These are phyloP conservation scores for Fregetta grallaria DNA, from an alignment of 2,113 vertebrate species.

Conservation along the genomic window DNA sequence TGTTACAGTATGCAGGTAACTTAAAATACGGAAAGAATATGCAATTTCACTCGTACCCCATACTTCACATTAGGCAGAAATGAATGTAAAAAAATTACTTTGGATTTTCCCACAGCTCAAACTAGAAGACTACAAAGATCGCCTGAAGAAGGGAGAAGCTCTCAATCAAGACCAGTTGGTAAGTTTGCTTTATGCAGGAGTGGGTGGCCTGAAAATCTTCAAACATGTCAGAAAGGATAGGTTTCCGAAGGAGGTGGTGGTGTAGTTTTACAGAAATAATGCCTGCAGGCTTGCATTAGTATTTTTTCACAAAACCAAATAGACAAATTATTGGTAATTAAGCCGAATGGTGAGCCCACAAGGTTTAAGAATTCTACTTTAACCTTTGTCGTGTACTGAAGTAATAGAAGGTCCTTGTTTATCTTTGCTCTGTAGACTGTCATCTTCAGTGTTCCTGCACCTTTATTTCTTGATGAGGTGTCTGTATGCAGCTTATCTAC, in stretches of 20 bases:
- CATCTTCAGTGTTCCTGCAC: neutral
- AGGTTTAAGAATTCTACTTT: neutral
- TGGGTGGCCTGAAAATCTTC: neutral
- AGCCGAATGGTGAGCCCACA: neutral
- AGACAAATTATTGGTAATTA: neutral
- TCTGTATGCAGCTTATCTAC: neutral
- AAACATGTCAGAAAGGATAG: neutral
- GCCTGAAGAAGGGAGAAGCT: slow-evolving; percentile 75
- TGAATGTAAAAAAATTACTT: neutral
- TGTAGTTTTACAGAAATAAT: neutral
- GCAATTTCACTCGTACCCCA: neutral
- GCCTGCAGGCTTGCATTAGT: neutral
- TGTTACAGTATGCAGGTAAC: neutral
- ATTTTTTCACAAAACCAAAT: neutral
- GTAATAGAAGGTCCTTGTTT: neutral
- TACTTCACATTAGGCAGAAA: neutral
- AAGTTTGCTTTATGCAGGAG: neutral
- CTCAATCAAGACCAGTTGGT: slow-evolving; percentile 89
- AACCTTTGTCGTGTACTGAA: neutral
- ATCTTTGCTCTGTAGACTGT: neutral
- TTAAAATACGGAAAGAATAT: neutral
- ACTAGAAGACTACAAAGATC: slow-evolving; percentile 83
- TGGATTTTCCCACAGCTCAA: slow-evolving; percentile 75
- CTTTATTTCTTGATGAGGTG: neutral
- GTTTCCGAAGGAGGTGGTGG: neutral